Evolutionary conservation across 2,113 vertebrate species (phyloP).

Genomic region (Alces alces): DNA sequence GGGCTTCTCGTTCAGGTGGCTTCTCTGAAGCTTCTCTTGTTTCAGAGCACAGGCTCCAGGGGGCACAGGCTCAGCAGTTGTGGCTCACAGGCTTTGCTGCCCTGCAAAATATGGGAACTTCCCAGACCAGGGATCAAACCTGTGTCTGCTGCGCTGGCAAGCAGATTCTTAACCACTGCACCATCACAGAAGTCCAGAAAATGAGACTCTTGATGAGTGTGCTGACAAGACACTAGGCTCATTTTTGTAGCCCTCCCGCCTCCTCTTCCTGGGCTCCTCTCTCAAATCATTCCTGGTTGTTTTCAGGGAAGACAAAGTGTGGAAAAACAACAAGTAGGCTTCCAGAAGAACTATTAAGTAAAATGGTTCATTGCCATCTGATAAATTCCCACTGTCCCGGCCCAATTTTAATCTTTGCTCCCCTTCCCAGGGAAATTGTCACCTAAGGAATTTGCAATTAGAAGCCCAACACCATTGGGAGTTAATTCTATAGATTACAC

Average conservation of each 20-base stretch:
- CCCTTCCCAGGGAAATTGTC: not conserved
- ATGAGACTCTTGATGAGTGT: not conserved
- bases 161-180: not conserved
- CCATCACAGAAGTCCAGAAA: not conserved
- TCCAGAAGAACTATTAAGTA: not conserved
- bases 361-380: not conserved
- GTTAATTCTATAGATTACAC: not conserved
- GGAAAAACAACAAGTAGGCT: not conserved
- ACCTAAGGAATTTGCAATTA: not conserved
- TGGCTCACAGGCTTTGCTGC: not conserved
- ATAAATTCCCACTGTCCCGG: not conserved
- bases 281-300: not conserved
- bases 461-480: rapidly evolving
- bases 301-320: not conserved
- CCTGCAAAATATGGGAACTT: not conserved
- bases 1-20: not conserved
- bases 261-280: not conserved
- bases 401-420: not conserved
- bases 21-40: not conserved
- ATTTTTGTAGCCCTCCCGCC: rapidly evolving
- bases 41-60: not conserved
- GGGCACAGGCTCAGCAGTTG: not conserved
- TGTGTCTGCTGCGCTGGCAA: not conserved
- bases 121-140: not conserved
- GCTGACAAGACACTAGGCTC: not conserved